Conservation (phyloP, 2,113 vertebrate genomes). For the Acrocephalus arundinaceus region DNA sequence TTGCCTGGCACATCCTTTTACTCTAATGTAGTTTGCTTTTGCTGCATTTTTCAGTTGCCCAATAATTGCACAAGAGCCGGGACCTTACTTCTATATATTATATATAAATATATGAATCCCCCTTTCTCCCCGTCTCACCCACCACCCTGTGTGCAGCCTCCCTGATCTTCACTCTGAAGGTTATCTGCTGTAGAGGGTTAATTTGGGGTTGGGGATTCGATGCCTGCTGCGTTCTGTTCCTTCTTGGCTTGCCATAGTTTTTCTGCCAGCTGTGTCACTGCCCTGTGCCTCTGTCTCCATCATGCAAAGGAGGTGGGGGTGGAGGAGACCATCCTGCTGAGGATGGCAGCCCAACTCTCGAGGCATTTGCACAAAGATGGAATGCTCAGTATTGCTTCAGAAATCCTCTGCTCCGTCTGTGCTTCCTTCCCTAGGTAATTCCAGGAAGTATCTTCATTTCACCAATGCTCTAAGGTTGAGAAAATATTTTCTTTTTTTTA, state of each 20-base stretch:
- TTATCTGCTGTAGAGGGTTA: background rate
- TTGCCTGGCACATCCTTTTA: slow-evolving; percentile 50
- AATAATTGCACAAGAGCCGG: slow-evolving; percentile 60
- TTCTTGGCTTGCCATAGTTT: background rate
- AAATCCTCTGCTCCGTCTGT: background rate
- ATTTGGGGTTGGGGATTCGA: background rate
- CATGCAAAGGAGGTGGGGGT: background rate
- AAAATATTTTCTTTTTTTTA: background rate
- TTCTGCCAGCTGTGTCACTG: slow-evolving; percentile 14
- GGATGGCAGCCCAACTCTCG: background rate
- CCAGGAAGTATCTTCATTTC: background rate
- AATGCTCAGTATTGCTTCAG: background rate
- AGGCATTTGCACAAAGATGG: background rate
- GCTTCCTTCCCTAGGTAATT: slow-evolving; percentile 2
- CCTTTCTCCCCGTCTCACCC: background rate
- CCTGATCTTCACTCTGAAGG: background rate
- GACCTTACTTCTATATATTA: slow-evolving; percentile 64
- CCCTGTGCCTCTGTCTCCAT: background rate
- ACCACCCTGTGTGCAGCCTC: background rate
- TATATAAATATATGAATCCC: slow-evolving; percentile 35
- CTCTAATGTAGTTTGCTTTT: slow-evolving; percentile 66
- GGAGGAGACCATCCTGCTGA: background rate
- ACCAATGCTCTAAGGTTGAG: background rate
- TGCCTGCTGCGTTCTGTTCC: slow-evolving; percentile 7
- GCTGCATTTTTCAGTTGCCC: slow-evolving; percentile 58